Conservation (phyloP, 2,797 vertebrate genomes). For the Lacerta agilis region DNA sequence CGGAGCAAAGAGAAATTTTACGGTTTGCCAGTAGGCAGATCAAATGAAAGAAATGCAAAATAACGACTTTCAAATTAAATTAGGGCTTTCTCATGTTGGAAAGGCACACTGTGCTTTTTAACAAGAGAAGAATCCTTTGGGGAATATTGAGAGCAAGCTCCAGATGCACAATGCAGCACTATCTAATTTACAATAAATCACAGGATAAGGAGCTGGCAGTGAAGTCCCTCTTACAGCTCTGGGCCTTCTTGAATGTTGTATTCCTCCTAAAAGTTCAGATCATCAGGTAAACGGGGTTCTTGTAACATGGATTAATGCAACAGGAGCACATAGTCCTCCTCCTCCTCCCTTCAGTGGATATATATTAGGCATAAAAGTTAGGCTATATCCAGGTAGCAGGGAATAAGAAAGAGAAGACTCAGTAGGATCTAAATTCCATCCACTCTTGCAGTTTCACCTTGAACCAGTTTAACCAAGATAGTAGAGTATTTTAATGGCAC, state of each 20-base stretch:
- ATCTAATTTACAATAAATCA: background rate
- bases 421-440: background rate
- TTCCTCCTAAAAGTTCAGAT: background rate
- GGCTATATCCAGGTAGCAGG: background rate
- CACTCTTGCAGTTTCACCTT: too few species aligned
- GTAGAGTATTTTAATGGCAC: too few species aligned
- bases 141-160: constrained; percentile 51
- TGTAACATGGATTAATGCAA: background rate
- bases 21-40: constrained; percentile 52
- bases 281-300: background rate
- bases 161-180: constrained; percentile 41
- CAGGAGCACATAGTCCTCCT: background rate
- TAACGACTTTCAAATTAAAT: constrained; percentile 66
- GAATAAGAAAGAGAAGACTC: background rate
- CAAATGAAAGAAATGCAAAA: constrained; percentile 55
- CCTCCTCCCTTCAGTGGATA: background rate
- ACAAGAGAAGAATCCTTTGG: constrained; percentile 45
- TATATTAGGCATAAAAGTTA: background rate
- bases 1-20: constrained; percentile 58
- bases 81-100: constrained; percentile 62
- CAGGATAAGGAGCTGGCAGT: background rate
- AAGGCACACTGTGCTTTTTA: constrained; percentile 64
- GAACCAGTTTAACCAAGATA: too few species aligned
- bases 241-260: background rate
- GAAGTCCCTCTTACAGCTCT: background rate